These are phyloP conservation scores for Chamaea fasciata DNA, from an alignment of 2,113 vertebrate genomes.

Conservation along the genomic window DNA sequence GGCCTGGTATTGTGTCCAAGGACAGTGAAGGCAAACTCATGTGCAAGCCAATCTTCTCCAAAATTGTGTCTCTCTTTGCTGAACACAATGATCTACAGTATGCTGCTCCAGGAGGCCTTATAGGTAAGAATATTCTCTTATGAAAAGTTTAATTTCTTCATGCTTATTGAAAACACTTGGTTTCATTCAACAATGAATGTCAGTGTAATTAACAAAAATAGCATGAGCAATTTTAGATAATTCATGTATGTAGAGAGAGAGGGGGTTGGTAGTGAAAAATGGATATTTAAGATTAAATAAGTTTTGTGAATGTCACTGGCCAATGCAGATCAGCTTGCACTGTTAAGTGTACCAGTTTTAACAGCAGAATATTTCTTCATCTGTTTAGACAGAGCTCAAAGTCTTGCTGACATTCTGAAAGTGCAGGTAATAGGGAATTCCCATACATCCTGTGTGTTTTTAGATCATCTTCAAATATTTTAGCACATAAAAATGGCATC, in stretches of 20 bases:
- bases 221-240: background rate
- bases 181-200: background rate
- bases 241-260: background rate
- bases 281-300: background rate
- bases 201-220: background rate
- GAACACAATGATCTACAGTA: conserved; percentile 98
- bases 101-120: conserved; percentile 94
- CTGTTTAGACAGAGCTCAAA: background rate
- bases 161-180: background rate
- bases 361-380: background rate
- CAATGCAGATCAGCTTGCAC: background rate
- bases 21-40: conserved; percentile 98
- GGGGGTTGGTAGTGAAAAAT: background rate
- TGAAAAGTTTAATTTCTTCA: background rate
- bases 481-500: background rate
- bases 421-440: background rate
- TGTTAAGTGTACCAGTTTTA: background rate
- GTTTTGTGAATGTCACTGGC: background rate
- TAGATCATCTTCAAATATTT: background rate
- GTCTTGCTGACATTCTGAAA: background rate
- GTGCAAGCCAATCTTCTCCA: conserved; percentile 99
- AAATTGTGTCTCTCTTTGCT: conserved; percentile 96
- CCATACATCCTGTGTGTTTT: background rate
- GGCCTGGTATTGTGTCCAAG: conserved; percentile 97
- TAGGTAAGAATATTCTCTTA: conserved; percentile 74